Base-by-base conservation (phyloP, 2,888 invertebrate species). In the Drosophila longiperda region DNA sequence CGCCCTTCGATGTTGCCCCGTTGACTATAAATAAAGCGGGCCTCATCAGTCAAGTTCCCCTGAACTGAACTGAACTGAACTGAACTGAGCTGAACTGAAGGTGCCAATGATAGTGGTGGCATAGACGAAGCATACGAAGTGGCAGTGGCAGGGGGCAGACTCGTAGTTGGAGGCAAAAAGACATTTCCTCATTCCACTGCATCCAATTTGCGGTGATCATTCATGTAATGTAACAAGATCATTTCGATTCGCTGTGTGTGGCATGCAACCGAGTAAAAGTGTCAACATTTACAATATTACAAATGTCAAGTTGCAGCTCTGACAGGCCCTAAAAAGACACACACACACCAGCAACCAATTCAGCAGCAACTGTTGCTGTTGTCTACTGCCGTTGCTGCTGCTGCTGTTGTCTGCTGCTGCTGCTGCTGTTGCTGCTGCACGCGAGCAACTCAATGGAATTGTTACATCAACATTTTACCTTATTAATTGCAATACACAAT, bases 201-300 rank as follows among this genome's bases (percentile, higher is more conserved):
- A 82, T 68, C 88, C 87, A 90, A 90, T 90, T 90, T 87, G 90
- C 77, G 87, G 83, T 90, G 87, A 87, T 87, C 87, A 90, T 87
- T 87, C 90, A 90, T 90, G 87, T 88, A 86, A 89, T 75, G 89
- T 73, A 87, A 87, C 89, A 80, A 88, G 90, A 87, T 90, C 90
- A 83, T 87, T 88, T 66, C 42, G 57, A 48, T 64, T 40, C 78
- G 57, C 67, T 76, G 78, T 80, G 81, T 78, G 78, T 78, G 78
- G 78, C 78, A 73, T 57, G 33, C 49, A 72, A 65, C 80, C 67
- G 80, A 78, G 78, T 78, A 78, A 90, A 92, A 92, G 92, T 92
- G 92, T 92, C 92, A 92, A 92, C 91, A 89, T 90, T 92, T 91
- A 92, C 92, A 92, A 92, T 91, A 91, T 92, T 40, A 83, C 72